These are phyloP conservation scores for Oreohelix idahoensis DNA, from an alignment of 1,140 invertebrate species.

Conservation along the genomic window DNA sequence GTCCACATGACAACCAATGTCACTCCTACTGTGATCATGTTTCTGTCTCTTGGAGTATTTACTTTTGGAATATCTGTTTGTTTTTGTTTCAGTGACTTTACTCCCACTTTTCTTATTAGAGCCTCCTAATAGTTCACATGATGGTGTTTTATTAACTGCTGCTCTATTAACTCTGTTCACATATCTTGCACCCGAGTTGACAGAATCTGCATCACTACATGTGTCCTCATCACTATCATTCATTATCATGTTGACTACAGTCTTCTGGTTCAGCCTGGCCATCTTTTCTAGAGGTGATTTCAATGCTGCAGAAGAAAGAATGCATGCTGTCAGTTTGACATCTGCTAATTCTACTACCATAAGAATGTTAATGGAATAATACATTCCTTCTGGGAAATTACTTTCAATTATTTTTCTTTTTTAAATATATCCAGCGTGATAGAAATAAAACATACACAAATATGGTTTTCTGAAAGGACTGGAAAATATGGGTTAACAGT, in stretches of 20 bases:
- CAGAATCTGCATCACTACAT: background rate
- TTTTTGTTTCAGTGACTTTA: background rate
- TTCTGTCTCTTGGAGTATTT: background rate
- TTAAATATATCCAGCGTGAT: too few species aligned
- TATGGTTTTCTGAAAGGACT: too few species aligned
- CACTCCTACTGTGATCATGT: background rate
- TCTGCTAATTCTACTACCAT: too few species aligned
- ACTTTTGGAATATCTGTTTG: background rate
- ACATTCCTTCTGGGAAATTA: too few species aligned
- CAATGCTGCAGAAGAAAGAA: background rate
- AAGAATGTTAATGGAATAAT: too few species aligned
- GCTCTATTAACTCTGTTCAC: background rate
- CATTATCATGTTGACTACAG: conserved; percentile 54
- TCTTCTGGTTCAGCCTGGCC: conserved; percentile 45
- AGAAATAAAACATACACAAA: too few species aligned
- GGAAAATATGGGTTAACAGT: too few species aligned
- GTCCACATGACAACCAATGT: background rate
- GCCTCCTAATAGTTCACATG: background rate
- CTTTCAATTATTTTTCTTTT: too few species aligned
- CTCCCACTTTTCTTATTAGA: background rate
- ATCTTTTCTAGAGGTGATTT: conserved; percentile 3
- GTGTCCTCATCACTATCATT: conserved; percentile 49
- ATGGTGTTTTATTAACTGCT: background rate
- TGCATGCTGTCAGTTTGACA: too few species aligned
- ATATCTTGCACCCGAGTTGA: background rate